A percentile compares a stretch with the other conserved stretches of the same genome.
Evolutionary conservation across 37 sponge, comb jelly and placozoan species (phyloP).

Genomic region (Geodia barretti): DNA sequence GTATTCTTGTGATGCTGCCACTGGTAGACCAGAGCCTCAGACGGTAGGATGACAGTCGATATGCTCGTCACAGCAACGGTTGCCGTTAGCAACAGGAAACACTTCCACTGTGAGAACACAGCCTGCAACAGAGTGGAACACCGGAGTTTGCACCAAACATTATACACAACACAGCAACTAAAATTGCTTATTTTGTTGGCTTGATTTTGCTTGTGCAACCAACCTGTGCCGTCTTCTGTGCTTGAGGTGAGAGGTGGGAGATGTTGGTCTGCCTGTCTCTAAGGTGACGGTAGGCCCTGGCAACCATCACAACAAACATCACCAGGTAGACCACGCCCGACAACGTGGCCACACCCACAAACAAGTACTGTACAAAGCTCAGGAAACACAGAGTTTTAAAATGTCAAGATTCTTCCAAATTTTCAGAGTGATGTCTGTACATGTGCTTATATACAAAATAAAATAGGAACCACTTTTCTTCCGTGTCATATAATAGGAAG

Average conservation of each 20-base stretch:
- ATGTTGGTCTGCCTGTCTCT: conserved; percentile 17
- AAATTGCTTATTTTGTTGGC: not conserved
- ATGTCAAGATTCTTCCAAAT: not conserved
- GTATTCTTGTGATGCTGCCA: conserved; percentile 30
- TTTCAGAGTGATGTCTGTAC: not conserved
- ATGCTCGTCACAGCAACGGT: conserved; percentile 40
- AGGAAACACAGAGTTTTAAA: not conserved
- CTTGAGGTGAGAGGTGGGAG: not conserved
- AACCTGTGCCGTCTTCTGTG: conserved; percentile 14
- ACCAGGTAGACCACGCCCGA: conserved; percentile 23
- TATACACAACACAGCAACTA: too few relatives aligned
- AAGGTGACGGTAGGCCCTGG: conserved; percentile 10
- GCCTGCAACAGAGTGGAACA: not conserved
- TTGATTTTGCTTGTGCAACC: not conserved
- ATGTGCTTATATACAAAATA: not conserved
- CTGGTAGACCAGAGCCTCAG: conserved; percentile 36
- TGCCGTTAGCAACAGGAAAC: conserved; percentile 38
- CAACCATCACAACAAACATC: conserved; percentile 23
- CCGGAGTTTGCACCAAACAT: too few relatives aligned
- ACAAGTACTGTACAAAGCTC: conserved; percentile 5
- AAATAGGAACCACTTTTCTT: not conserved
- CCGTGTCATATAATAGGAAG: not conserved
- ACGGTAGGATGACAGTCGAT: conserved; percentile 34
- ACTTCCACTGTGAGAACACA: conserved; percentile 18
- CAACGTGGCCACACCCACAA: conserved; percentile 26